Percentiles rank a stretch among this genome's conserved stretches.
These are phyloP conservation scores for Achatina immaculata DNA, from an alignment of 1,140 invertebrate genomes.

Conservation along the genomic window DNA sequence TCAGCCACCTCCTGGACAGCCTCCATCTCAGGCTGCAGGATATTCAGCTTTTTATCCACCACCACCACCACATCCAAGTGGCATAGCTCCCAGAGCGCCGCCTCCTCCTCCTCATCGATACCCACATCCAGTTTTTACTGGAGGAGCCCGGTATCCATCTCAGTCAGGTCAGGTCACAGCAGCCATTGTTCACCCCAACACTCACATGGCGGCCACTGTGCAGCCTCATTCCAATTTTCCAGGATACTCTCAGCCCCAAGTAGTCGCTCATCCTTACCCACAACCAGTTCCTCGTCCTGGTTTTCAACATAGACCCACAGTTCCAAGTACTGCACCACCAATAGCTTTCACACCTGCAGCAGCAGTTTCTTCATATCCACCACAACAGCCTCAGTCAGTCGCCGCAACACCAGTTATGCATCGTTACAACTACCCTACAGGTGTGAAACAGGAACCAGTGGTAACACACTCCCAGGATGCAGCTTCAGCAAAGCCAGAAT, in stretches of 20 bases:
- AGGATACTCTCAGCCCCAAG: conserved; percentile 9
- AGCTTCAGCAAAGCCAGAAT: not conserved
- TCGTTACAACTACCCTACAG: not conserved
- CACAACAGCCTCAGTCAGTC: not conserved
- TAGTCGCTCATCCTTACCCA: not conserved
- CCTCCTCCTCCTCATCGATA: conserved; percentile 19
- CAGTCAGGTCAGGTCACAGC: not conserved
- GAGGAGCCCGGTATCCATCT: not conserved
- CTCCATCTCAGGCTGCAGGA: not conserved
- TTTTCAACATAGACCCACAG: not conserved
- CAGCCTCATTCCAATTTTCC: not conserved
- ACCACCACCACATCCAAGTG: not conserved
- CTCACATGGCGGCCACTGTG: not conserved
- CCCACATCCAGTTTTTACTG: not conserved
- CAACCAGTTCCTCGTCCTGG: not conserved
- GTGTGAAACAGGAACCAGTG: not conserved
- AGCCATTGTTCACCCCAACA: not conserved
- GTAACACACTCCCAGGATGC: not conserved
- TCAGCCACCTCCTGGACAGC: not conserved
- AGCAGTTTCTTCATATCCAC: not conserved
- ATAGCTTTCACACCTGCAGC: not conserved
- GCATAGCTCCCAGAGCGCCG: not conserved
- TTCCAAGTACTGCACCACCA: not conserved
- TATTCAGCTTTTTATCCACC: not conserved
- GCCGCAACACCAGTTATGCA: not conserved